A percentile compares a stretch with the other conserved stretches of the same genome.
Conservation (phyloP, 2,797 vertebrate genomes). For the Rhynchonycteris naso region DNA sequence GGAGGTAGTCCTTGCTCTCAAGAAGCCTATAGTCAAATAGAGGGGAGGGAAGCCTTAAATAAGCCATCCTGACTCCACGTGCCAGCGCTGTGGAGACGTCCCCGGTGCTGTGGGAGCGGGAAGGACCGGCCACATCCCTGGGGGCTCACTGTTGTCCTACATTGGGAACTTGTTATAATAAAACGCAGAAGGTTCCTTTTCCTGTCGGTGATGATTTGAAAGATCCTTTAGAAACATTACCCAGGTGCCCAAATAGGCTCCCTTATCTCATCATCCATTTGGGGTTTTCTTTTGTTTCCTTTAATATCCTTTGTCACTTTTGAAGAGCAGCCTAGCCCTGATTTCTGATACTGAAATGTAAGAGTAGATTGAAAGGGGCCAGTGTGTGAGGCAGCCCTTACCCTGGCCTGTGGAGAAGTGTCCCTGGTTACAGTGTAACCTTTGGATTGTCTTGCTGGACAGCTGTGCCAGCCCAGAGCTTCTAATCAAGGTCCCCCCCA, state of each 20-base stretch:
- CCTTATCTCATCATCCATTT: not conserved
- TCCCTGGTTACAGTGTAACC: conserved; percentile 22
- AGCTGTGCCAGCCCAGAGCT: not conserved
- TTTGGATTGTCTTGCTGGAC: not conserved
- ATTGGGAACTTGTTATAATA: not conserved
- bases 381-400: not conserved
- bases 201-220: not conserved
- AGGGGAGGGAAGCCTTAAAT: not conserved
- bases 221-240: not conserved
- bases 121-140: not conserved
- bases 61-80: accelerated
- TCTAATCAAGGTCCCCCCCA: not conserved
- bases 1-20: not conserved
- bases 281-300: conserved; percentile 19
- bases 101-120: not conserved
- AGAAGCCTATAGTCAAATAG: not conserved
- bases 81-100: not conserved
- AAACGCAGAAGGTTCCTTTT: not conserved
- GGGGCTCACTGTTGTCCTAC: not conserved
- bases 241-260: not conserved
- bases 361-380: not conserved
- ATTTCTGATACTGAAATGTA: not conserved
- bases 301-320: not conserved
- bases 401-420: not conserved
- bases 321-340: not conserved